These are phyloP conservation scores for Cataglyphis albicans DNA, from an alignment of 2,888 invertebrate species.

Conservation along the genomic window DNA sequence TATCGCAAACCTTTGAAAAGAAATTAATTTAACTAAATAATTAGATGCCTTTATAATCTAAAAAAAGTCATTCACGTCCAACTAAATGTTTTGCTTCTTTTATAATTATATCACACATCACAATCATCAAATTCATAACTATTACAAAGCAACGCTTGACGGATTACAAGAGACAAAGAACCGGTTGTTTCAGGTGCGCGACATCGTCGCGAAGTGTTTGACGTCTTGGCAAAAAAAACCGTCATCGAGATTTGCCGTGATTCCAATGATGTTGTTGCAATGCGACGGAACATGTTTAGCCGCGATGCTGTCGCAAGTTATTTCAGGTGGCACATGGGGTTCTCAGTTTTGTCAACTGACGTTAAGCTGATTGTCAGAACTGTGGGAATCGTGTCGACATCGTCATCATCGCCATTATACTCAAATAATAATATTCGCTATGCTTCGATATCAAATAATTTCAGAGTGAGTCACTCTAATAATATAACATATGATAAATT, in stretches of 20 bases:
- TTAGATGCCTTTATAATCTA: not conserved
- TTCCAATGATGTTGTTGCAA: conserved; percentile 80
- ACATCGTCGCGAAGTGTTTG: conserved; percentile 68
- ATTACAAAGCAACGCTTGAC: conserved; percentile 36
- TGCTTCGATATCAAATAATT: conserved; percentile 1
- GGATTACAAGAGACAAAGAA: conserved; percentile 29
- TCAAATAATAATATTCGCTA: conserved; percentile 13
- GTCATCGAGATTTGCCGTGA: conserved; percentile 71
- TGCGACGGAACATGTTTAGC: conserved; percentile 80
- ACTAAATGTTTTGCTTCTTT: not conserved
- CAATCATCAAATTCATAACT: conserved; percentile 61
- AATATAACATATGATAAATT: conserved; percentile 5
- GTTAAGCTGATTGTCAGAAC: conserved; percentile 66
- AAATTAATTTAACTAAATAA: not conserved
- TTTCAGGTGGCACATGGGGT: conserved; percentile 81
- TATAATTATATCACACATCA: not conserved
- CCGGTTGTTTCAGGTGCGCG: conserved; percentile 79
- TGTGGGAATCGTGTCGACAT: conserved; percentile 63
- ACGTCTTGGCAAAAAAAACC: conserved; percentile 59
- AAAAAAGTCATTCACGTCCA: not conserved
- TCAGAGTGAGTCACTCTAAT: conserved; percentile 19
- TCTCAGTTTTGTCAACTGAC: conserved; percentile 79
- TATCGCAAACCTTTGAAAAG: not conserved
- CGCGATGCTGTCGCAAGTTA: conserved; percentile 79
- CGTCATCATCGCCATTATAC: conserved; percentile 25